phyloP scores from a whole-genome alignment of 2,797 vertebrate genomes.

The Eutrigla gurnardus region DNA sequence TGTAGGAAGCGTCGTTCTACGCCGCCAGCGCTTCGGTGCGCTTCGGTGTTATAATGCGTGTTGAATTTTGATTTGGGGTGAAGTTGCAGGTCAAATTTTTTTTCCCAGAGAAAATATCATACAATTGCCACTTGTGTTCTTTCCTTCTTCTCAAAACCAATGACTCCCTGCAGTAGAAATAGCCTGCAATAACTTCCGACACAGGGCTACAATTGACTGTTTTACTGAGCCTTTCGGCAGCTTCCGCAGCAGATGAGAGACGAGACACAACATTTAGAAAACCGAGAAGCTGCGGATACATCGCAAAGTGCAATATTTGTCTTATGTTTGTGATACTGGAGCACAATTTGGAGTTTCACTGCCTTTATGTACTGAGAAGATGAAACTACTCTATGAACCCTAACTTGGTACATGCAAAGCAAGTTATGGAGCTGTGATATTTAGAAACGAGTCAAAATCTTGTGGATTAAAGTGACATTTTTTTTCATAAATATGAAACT shows the following conservation, averaged over 20 bases:
- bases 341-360: not conserved
- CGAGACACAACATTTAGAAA: conserved; percentile 57
- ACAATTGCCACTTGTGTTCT: conserved; percentile 82
- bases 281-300: conserved; percentile 44
- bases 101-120: conserved; percentile 53
- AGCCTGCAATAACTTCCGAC: conserved; percentile 13
- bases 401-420: not conserved
- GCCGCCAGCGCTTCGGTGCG: not conserved
- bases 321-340: not conserved
- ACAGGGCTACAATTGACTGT: conserved; percentile 1
- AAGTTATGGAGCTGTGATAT: too few relatives aligned
- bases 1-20: not conserved
- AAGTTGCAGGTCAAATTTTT: conserved; percentile 33
- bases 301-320: conserved; percentile 18
- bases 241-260: conserved; percentile 41
- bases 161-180: conserved; percentile 23
- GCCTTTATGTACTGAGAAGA: conserved; percentile 1
- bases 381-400: not conserved
- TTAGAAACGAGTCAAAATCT: too few relatives aligned
- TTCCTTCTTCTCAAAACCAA: conserved; percentile 79
- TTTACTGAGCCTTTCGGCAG: conserved; percentile 30
- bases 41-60: not conserved
- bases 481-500: too few relatives aligned
- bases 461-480: too few relatives aligned
- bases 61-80: conserved; percentile 26